Base-by-base conservation (phyloP, 2,888 invertebrate species). In the Litoditis marina region DNA sequence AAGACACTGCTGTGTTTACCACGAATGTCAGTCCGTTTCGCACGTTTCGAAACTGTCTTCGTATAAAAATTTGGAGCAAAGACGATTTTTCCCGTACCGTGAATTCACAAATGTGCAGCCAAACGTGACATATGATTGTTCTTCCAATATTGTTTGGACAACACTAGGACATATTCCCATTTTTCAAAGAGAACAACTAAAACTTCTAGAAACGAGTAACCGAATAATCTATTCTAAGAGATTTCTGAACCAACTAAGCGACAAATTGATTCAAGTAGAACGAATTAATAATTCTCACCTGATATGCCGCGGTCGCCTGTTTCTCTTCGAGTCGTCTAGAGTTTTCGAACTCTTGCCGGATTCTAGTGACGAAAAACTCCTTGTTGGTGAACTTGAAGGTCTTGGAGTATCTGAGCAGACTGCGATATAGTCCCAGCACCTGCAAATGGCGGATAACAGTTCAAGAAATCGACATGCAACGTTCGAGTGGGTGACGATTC, bases 351-450 rank as follows among this genome's bases (percentile, higher is more conserved):
- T 90, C 90, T 25, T 85, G 83, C 46, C 87, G 86, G 58, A 94
- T 87, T 83, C 90, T 87, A n/a, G 85, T 85, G 60, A 86, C 55
- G 50, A 68, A 85, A 82, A 89, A 93, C 83, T 90, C 93, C 1
- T 90, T 89, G 82, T 94, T 91, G 0, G 93, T 92, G 22, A 89
- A 87, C 77, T 88, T 87, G 61, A 94, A 84, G 60, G 88, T 87
- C 82, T 89, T 88, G 0, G 92, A 90, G 86, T 92, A 93, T 36
- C 88, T 85, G 64, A 93, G 84, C 63, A 92, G 85, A 82, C 89
- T 88, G 84, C 90, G 91, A 82, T 93, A 94, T 39, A 94, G 86
- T 73, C 85, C 87, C 54, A 92, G 84, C 68, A 91, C 86, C 82
- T n/a, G n/a, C n/a, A n/a, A n/a, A n/a, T n/a, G n/a, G n/a, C n/a